Conservation (phyloP, 1,140 invertebrate species). For the Carposina sasakii region DNA sequence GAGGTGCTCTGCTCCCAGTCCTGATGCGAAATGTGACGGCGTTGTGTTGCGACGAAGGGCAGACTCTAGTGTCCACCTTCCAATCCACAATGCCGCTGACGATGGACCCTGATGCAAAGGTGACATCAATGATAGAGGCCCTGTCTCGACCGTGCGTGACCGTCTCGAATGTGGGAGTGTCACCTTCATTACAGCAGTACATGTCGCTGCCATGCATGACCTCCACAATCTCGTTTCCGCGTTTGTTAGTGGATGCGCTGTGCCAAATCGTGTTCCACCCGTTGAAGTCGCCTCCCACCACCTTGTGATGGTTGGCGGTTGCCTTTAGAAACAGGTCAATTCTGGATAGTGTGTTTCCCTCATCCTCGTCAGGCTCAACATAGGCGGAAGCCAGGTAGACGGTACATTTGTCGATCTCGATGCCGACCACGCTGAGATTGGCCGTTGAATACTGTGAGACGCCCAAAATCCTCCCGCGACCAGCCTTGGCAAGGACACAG, state of each 20-base stretch:
- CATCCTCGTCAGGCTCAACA: constrained; percentile 11
- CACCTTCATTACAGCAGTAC: constrained; percentile 6
- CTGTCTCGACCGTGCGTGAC: constrained; percentile 10
- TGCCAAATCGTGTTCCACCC: constrained; percentile 13
- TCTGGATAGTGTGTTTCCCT: background rate
- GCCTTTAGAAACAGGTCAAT: no score
- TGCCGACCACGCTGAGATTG: no score
- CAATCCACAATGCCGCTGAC: constrained; percentile 7
- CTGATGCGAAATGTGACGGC: constrained; percentile 10
- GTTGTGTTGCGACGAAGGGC: constrained; percentile 16
- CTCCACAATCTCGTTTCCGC: background rate
- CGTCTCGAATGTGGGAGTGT: constrained; percentile 15
- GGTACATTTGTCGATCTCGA: no score
- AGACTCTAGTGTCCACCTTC: constrained; percentile 12
- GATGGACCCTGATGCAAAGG: background rate
- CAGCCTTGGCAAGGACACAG: background rate
- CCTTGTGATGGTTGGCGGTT: background rate
- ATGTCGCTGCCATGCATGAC: constrained; percentile 1
- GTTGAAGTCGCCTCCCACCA: constrained; percentile 14
- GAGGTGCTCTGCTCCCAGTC: no score
- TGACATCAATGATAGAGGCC: constrained; percentile 19
- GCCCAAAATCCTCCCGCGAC: background rate
- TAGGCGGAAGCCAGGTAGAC: constrained; percentile 11
- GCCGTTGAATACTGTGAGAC: background rate
- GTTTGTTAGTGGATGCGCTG: background rate